phyloP scores from a whole-genome alignment of 2,888 invertebrate genomes.

The Megalurothrips usitatus region DNA sequence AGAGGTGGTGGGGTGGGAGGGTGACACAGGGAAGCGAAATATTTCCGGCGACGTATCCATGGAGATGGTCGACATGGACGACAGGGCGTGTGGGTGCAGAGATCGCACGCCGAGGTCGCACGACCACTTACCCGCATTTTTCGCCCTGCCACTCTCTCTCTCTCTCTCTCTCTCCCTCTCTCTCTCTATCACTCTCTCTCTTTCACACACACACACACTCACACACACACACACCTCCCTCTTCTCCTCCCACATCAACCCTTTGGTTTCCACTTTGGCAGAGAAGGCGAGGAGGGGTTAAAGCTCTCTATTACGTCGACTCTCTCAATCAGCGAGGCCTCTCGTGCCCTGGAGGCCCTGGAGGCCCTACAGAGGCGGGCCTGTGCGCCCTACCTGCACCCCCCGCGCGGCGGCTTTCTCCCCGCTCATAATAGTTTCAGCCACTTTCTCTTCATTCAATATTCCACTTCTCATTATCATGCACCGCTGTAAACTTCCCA shows the following conservation, averaged over 20 bases:
- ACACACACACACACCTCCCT: background rate
- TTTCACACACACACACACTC: background rate
- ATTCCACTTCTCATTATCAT: slow-evolving; percentile 19
- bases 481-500: background rate
- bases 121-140: background rate
- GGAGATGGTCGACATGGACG: background rate
- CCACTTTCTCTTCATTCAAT: slow-evolving; percentile 25
- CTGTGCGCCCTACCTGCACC: background rate
- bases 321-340: background rate
- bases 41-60: background rate
- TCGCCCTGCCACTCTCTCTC: background rate
- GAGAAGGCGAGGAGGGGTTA: background rate
- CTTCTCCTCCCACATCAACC: background rate
- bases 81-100: background rate
- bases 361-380: background rate
- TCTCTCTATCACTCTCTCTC: background rate
- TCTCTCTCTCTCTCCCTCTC: background rate
- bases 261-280: background rate
- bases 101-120: no score
- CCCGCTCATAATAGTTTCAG: slow-evolving; percentile 13
- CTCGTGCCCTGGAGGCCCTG: background rate
- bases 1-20: background rate
- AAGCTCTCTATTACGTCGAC: background rate
- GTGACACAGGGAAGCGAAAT: background rate
- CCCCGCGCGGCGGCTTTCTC: background rate